phyloP scores from a whole-genome alignment of 2,888 invertebrate genomes.

The Ptychoptera contaminata region DNA sequence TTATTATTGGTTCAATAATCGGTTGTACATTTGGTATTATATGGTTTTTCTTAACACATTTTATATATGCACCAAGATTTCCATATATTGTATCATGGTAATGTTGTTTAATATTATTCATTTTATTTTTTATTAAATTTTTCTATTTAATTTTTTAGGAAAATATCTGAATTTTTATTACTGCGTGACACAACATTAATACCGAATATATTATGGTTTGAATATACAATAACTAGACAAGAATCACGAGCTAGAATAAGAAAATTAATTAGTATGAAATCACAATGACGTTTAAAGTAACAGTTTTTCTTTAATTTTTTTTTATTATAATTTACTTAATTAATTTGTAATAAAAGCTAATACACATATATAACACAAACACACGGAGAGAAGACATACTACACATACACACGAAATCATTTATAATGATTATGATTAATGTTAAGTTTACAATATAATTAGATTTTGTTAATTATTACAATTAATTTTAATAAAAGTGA shows the following conservation, averaged over 20 bases:
- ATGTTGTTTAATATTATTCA: slow-evolving; percentile 24
- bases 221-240: slow-evolving; percentile 73
- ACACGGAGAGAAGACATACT: too few species aligned
- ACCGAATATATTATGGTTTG: slow-evolving; percentile 86
- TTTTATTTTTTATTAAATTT: neutral
- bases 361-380: too few species aligned
- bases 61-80: slow-evolving; percentile 68
- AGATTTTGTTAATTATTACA: too few species aligned
- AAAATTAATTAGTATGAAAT: slow-evolving; percentile 66
- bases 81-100: slow-evolving; percentile 74
- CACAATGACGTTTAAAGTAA: slow-evolving; percentile 45
- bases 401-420: too few species aligned
- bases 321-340: too few species aligned
- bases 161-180: slow-evolving; percentile 69
- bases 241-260: slow-evolving; percentile 66
- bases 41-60: slow-evolving; percentile 71
- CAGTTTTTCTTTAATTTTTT: too few species aligned
- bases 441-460: too few species aligned
- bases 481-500: too few species aligned
- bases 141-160: slow-evolving; percentile 38
- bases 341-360: too few species aligned
- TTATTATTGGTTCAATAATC: slow-evolving; percentile 58
- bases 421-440: too few species aligned
- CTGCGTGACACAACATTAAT: slow-evolving; percentile 78
- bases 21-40: slow-evolving; percentile 57